Conservation (phyloP, 37 sponge, comb jelly and placozoan species). For the Mnemiopsis leidyi region DNA sequence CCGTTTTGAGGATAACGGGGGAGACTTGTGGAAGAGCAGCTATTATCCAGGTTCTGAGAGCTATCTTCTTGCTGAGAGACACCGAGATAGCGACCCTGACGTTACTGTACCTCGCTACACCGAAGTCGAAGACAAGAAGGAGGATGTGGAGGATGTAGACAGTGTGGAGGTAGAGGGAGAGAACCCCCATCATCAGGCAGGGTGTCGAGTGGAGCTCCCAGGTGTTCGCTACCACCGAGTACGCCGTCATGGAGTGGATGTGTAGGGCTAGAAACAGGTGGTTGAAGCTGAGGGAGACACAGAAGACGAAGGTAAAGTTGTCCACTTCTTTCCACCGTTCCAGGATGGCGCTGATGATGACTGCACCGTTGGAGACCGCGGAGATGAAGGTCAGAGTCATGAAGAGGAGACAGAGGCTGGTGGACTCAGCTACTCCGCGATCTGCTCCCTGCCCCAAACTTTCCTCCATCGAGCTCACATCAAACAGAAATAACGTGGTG, state of each 20-base stretch:
- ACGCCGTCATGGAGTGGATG: conserved; percentile 57
- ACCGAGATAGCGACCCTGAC: conserved; percentile 53
- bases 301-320: conserved; percentile 58
- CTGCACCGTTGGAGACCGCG: background rate
- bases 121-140: background rate
- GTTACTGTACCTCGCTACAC: conserved; percentile 43
- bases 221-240: conserved; percentile 47
- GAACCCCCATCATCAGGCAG: conserved; percentile 28
- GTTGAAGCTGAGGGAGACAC: conserved; percentile 62
- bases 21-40: conserved; percentile 27
- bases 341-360: conserved; percentile 44
- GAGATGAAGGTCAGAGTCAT: background rate
- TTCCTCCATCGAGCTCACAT: background rate
- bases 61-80: conserved; percentile 63
- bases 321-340: conserved; percentile 63
- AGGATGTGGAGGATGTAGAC: conserved; percentile 49
- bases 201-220: conserved; percentile 12
- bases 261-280: conserved; percentile 48
- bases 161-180: conserved; percentile 26
- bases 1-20: conserved; percentile 13
- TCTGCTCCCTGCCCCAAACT: background rate
- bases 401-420: background rate
- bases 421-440: background rate
- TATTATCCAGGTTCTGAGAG: conserved; percentile 23
- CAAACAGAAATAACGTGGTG: background rate